phyloP scores from a whole-genome alignment of 1,140 invertebrate genomes.

The Megalopta genalis region DNA sequence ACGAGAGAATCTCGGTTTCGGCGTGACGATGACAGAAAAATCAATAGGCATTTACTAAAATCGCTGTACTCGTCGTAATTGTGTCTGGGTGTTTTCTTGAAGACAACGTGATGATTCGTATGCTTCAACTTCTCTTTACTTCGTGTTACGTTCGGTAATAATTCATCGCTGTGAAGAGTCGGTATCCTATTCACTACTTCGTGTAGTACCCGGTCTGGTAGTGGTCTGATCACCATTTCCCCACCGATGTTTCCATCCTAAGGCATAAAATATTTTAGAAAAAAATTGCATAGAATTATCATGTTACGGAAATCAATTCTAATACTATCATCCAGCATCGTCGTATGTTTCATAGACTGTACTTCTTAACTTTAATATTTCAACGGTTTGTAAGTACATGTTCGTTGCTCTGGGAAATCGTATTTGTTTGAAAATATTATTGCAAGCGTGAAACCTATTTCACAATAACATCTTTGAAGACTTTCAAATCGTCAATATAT shows the following conservation, averaged over 20 bases:
- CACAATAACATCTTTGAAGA: too few relatives aligned
- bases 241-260: constrained; percentile 95
- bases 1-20: constrained; percentile 1
- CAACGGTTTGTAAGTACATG: too few relatives aligned
- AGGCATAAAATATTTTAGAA: neutral
- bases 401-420: too few relatives aligned
- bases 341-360: too few relatives aligned
- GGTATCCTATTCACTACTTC: constrained; percentile 72
- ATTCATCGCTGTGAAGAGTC: constrained; percentile 66
- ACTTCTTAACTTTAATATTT: too few relatives aligned
- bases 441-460: too few relatives aligned
- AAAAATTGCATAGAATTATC: neutral
- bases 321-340: too few relatives aligned
- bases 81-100: constrained; percentile 85
- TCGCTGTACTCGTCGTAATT: constrained; percentile 79
- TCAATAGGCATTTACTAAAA: constrained; percentile 71
- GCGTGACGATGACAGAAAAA: constrained; percentile 1
- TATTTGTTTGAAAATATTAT: too few relatives aligned
- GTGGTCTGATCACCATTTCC: constrained; percentile 91
- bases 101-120: constrained; percentile 85
- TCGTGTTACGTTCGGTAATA: constrained; percentile 73
- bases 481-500: too few relatives aligned
- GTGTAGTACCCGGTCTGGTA: constrained; percentile 84
- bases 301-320: too few relatives aligned
- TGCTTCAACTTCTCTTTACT: constrained; percentile 71